Conservation (phyloP, 2,888 invertebrate genomes). For the Pachycephus smyrnensis region DNA sequence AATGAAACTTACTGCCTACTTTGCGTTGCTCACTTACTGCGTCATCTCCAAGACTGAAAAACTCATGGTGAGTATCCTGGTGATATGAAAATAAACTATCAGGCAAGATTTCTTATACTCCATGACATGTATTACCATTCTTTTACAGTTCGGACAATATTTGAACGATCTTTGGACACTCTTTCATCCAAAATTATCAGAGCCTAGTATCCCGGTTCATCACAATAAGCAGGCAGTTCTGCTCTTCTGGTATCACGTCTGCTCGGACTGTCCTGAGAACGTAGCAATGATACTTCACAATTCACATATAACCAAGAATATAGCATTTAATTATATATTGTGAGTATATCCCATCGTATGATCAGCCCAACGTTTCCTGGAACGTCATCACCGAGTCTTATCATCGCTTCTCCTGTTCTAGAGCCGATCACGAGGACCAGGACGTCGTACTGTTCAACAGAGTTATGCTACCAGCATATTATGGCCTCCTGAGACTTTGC, state of each 20-base stretch:
- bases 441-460: conserved; percentile 95
- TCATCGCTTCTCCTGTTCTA: conserved; percentile 56
- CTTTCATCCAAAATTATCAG: conserved; percentile 93
- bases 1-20: conserved; percentile 92
- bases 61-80: conserved; percentile 78
- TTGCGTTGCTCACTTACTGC: conserved; percentile 92
- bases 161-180: conserved; percentile 93
- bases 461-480: conserved; percentile 93
- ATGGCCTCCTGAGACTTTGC: conserved; percentile 88
- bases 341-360: neutral
- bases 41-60: conserved; percentile 92
- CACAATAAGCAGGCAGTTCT: conserved; percentile 95
- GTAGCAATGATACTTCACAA: conserved; percentile 89
- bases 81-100: neutral
- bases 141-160: conserved; percentile 86
- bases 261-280: conserved; percentile 93
- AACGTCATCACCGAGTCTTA: neutral
- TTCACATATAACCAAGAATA: conserved; percentile 90
- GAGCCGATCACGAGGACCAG: conserved; percentile 96
- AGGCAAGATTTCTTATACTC: neutral
- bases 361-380: neutral
- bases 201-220: conserved; percentile 94
- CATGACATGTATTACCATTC: neutral
- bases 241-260: conserved; percentile 94
- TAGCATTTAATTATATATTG: conserved; percentile 93